Percentiles rank a stretch among this genome's conserved stretches.
phyloP scores from a whole-genome alignment of 2,797 vertebrate species.

The Telmatherina bonti region DNA sequence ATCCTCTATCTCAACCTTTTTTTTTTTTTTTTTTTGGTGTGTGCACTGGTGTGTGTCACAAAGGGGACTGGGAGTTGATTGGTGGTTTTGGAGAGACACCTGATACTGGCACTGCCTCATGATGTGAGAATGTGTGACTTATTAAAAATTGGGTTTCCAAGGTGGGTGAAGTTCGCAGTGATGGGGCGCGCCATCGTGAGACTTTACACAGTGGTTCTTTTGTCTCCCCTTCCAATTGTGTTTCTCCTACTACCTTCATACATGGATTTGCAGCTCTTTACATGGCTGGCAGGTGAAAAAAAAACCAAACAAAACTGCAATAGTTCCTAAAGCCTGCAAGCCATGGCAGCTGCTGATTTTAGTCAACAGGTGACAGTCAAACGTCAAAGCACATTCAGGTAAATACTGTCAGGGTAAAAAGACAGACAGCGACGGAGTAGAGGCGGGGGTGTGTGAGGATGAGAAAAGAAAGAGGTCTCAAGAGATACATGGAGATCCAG shows the following conservation, averaged over 20 bases:
- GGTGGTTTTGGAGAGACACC: constrained; percentile 76
- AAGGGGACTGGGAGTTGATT: constrained; percentile 68
- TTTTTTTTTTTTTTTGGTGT: constrained; percentile 19
- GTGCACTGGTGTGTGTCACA: constrained; percentile 67
- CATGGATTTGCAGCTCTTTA: constrained; percentile 43
- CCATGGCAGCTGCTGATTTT: constrained; percentile 49
- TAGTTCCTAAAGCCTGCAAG: constrained; percentile 49
- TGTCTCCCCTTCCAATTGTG: constrained; percentile 59
- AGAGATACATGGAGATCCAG: constrained; percentile 60
- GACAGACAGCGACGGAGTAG: constrained; percentile 45
- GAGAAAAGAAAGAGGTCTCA: constrained; percentile 52
- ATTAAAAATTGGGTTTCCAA: constrained; percentile 77
- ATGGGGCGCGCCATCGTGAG: constrained; percentile 58
- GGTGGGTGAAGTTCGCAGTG: constrained; percentile 75
- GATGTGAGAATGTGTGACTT: constrained; percentile 84
- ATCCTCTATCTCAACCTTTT: constrained; percentile 36
- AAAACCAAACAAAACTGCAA: neutral
- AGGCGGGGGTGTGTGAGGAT: neutral
- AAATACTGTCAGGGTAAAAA: constrained; percentile 49
- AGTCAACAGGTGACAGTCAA: constrained; percentile 79
- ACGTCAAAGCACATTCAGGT: constrained; percentile 47
- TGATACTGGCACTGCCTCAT: constrained; percentile 75
- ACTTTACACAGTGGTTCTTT: constrained; percentile 69
- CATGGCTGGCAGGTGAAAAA: constrained; percentile 12
- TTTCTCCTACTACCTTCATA: constrained; percentile 43